These are phyloP conservation scores for Oreochromis mossambicus DNA, from an alignment of 2,797 vertebrate species.

Conservation along the genomic window DNA sequence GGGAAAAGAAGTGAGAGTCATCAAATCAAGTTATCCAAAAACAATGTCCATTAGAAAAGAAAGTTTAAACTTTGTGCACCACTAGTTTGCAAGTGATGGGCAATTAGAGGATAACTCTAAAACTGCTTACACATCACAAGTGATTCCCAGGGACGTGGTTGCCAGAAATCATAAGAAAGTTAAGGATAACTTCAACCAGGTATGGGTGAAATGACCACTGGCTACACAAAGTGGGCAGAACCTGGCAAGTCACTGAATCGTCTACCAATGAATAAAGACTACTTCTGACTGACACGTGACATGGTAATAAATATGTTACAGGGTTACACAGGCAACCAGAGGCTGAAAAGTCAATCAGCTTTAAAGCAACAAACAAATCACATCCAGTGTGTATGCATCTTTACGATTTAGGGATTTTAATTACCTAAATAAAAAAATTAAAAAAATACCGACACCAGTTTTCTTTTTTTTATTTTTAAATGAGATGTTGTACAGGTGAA, in stretches of 20 bases:
- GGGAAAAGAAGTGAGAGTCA: background rate
- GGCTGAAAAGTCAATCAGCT: background rate
- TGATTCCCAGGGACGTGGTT: background rate
- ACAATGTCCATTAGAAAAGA: background rate
- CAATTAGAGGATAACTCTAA: background rate
- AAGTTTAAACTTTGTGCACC: background rate
- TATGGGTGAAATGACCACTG: background rate
- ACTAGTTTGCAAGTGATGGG: background rate
- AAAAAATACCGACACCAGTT: no score
- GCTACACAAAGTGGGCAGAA: background rate
- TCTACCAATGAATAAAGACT: background rate
- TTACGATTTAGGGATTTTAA: no score
- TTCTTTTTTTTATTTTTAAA: no score
- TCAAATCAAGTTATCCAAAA: background rate
- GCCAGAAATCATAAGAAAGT: background rate
- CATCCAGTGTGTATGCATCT: background rate
- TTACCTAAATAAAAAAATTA: no score
- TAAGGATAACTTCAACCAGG: background rate
- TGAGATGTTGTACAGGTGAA: no score
- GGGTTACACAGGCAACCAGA: background rate
- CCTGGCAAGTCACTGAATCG: background rate
- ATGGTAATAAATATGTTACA: background rate
- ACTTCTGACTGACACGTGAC: background rate
- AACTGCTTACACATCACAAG: background rate
- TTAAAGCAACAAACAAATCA: background rate